Base-by-base conservation (phyloP, 1,140 invertebrate species). In the Drosophila ogumai region DNA sequence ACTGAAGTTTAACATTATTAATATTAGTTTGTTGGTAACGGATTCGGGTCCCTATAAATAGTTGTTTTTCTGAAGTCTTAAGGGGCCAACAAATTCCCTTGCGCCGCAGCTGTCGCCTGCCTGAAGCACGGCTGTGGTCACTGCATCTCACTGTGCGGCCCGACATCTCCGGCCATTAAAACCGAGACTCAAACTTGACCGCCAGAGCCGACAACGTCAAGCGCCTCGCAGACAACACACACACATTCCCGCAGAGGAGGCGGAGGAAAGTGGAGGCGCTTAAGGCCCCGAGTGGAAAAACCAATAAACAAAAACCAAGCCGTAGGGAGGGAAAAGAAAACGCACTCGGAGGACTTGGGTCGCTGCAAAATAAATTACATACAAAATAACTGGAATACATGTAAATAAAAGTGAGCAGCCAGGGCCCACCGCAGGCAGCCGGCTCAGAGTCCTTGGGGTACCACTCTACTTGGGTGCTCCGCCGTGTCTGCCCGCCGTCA, bases 341-440 rank as follows among this genome's bases (percentile, higher is more conserved):
- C 79, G 84, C 82, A 82, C 82, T 81, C 82, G 49, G 44, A 68
- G 56, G 58, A 55, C 55, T 34, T 52, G 44, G 55, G 54, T 75
- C 31, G 79, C 72, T 68, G 59, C 64, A 74, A 87, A 87, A 87
- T 87, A 87, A 87, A 90, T 87, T 87, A 87, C 85, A 90, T 90
- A 87, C 77, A 87, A 87, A 87, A 87, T 87, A 87, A 87, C 85
- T 90, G 85, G 85, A 90, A 77, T 90, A 87, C 85, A 87, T 87
- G 84, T 87, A 87, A 87, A 87, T 87, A 87, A 90, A 90, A 84
- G 85, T 77, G 73, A 68, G 63, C 47, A 68, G 68, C 73, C 54
- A 19, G 38, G 40, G 36, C 36, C 46, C 40, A 56, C 67, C 66
- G 32, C 38, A 57, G 41, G 67, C 68, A 3, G 25, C 40, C 32